Conservation (phyloP, 1,140 invertebrate genomes). For the Ceratitis capitata region DNA sequence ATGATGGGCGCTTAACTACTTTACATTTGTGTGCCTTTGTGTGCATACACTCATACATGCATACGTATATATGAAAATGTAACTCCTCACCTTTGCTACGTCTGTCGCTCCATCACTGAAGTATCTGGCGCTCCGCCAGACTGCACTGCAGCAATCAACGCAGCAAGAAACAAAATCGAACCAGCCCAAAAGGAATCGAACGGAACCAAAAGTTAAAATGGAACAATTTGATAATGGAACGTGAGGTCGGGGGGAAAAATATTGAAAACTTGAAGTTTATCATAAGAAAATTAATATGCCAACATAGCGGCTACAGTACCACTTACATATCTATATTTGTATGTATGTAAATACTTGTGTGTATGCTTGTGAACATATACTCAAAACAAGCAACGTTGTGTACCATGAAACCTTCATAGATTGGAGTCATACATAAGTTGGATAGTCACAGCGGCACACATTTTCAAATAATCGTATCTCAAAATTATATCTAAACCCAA, state of each 20-base stretch:
- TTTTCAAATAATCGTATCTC: conserved; percentile 45
- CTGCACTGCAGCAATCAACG: background rate
- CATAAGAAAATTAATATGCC: conserved; percentile 11
- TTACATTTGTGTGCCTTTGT: background rate
- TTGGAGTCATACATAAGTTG: background rate
- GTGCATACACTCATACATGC: background rate
- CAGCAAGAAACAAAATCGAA: conserved; percentile 9
- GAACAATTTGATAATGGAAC: background rate
- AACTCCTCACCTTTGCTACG: background rate
- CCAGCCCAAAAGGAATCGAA: conserved; percentile 19
- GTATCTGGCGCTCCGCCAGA: conserved; percentile 20
- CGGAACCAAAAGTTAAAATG: background rate
- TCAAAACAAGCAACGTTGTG: background rate
- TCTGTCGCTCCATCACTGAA: background rate
- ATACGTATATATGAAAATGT: background rate
- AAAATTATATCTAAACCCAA: conserved; percentile 62
- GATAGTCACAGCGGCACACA: conserved; percentile 4
- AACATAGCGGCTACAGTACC: background rate
- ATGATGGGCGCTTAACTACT: background rate
- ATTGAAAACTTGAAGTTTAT: background rate
- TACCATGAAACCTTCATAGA: background rate
- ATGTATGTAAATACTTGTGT: background rate
- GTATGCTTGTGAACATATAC: background rate
- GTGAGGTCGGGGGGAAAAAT: background rate
- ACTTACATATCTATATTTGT: background rate